Evolutionary conservation across 2,797 vertebrate genomes (phyloP).

Genomic region (Acipenser transmontanus): DNA sequence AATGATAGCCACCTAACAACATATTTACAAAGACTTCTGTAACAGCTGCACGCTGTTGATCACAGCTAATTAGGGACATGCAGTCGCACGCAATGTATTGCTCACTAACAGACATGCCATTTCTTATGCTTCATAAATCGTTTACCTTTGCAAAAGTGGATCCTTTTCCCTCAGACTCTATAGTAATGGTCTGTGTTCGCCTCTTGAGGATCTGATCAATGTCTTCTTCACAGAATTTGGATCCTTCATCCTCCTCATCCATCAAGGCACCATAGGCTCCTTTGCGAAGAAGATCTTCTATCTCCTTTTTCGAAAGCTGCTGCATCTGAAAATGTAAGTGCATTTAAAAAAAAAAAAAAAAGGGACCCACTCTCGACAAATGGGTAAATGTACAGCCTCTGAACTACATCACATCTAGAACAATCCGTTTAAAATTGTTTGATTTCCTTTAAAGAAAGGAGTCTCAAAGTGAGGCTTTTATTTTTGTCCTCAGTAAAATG

Average conservation of each 20-base stretch:
- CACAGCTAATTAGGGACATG: neutral
- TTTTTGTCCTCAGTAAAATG: no score
- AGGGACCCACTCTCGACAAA: no score
- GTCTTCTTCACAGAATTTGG: slow-evolving; percentile 95
- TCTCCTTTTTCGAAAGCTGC: slow-evolving; percentile 93
- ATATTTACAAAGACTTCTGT: neutral
- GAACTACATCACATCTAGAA: no score
- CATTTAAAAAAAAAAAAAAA: neutral
- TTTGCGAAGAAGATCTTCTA: slow-evolving; percentile 91
- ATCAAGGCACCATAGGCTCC: slow-evolving; percentile 93
- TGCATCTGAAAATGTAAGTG: slow-evolving; percentile 66
- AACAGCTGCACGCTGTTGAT: neutral
- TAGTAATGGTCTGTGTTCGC: slow-evolving; percentile 92
- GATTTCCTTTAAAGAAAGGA: no score
- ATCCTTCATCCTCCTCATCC: slow-evolving; percentile 96
- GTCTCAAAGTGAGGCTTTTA: no score
- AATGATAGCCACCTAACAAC: neutral
- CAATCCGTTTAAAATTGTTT: no score
- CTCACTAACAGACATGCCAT: neutral
- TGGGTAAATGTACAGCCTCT: no score
- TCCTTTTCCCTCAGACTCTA: slow-evolving; percentile 92
- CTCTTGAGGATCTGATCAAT: slow-evolving; percentile 94
- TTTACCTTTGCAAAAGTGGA: slow-evolving; percentile 92
- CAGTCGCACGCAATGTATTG: neutral
- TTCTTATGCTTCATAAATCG: no score